Evolutionary conservation across 1,140 invertebrate genomes (phyloP).

Genomic region (Agraylea sexmaculata): DNA sequence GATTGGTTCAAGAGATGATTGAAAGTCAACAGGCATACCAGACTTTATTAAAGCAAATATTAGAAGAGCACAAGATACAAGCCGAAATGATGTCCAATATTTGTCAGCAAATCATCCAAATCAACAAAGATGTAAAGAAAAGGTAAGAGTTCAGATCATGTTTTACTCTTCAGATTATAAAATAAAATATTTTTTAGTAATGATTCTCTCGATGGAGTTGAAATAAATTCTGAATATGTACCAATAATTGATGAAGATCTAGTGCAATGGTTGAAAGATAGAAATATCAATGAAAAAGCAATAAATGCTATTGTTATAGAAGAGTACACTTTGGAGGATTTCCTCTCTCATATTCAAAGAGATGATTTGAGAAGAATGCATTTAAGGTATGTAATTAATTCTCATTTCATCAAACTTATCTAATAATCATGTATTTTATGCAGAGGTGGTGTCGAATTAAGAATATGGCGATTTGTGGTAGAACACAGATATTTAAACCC

Average conservation of each 20-base stretch:
- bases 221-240: constrained; percentile 2
- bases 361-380: constrained; percentile 31
- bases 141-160: background rate
- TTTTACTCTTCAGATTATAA: too few species aligned
- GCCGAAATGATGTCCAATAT: constrained; percentile 31
- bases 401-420: constrained; percentile 3
- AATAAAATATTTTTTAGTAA: constrained; percentile 19
- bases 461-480: constrained; percentile 41
- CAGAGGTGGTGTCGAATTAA: constrained; percentile 38
- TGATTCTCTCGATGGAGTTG: constrained; percentile 8
- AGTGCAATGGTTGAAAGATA: constrained; percentile 24
- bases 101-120: constrained; percentile 23
- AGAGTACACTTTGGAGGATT: constrained; percentile 27
- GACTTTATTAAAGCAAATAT: constrained; percentile 49
- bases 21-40: constrained; percentile 64
- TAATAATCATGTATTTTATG: constrained; percentile 7
- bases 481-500: constrained; percentile 32
- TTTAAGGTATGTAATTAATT: constrained; percentile 23
- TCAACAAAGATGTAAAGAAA: constrained; percentile 3
- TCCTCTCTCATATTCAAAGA: constrained; percentile 30
- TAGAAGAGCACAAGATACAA: constrained; percentile 58
- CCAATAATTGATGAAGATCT: constrained; percentile 22
- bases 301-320: constrained; percentile 23
- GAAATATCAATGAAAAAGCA: constrained; percentile 19
- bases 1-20: constrained; percentile 45